Base-by-base conservation (phyloP, 2,888 invertebrate species). In the Trypoxylon attenuatum region DNA sequence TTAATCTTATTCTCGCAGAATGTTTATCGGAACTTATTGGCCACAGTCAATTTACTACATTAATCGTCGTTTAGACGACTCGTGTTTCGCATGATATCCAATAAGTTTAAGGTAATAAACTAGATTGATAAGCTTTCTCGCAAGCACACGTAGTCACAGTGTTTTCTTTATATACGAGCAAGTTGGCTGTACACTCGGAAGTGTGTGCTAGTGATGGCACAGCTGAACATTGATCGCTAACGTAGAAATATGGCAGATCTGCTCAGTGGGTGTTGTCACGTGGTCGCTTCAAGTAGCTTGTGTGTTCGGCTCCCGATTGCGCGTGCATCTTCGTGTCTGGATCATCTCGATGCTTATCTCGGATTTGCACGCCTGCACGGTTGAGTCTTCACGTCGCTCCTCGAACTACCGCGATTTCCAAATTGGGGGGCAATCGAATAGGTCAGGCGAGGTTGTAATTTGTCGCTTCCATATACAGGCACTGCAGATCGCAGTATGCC, bases 201-300 rank as follows among this genome's bases (percentile, higher is more conserved):
- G 89, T 89, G 89, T 89, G 89, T 89, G 89, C 89, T 89, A 84
- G 89, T 90, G 89, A 89, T 89, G 88, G 89, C 89, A 89, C 89
- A 89, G 87, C 89, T 89, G 90, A 89, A 89, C 90, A 90, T 90
- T 88, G 90, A 90, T 90, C 89, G 89, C 89, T 88, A 87, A 84
- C 84, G 85, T 83, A 82, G 82, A 82, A 81, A 84, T 79, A 88
- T 88, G 88, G 90, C 90, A 88, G 90, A 90, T 90, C 90, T 90
- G 90, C 89, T 90, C 90, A 90, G 90, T 89, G 87, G 88, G 90
- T 90, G 90, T 89, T 89, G 89, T 90, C 90, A 90, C 90, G 88
- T 88, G 89, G 89, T 89, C 89, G 89, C 88, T 90, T 87, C 88
- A 89, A 89, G 89, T 88, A 89, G 89, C 89, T 89, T 86, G 89